A percentile compares a stretch with the other conserved stretches of the same genome.
Evolutionary conservation across 2,888 invertebrate species (phyloP).

Genomic region (Alviniconcha strummeri): DNA sequence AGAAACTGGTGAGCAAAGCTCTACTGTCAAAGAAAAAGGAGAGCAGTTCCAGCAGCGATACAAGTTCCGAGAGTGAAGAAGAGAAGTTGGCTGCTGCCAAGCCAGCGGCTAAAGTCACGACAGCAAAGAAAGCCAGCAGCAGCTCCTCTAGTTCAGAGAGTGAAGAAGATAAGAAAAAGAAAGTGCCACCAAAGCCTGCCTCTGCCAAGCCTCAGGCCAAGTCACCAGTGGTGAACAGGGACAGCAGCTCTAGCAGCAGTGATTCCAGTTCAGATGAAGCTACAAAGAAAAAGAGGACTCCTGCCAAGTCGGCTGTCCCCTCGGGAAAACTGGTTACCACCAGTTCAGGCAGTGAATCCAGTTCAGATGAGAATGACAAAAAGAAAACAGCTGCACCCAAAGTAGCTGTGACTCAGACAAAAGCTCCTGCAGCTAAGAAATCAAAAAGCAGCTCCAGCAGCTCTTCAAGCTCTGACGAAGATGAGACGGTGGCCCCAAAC

Average conservation of each 20-base stretch:
- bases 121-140: background rate
- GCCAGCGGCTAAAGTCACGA: conserved; percentile 33
- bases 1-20: background rate
- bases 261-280: conserved; percentile 45
- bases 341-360: conserved; percentile 49
- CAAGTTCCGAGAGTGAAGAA: conserved; percentile 35
- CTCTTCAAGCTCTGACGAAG: conserved; percentile 20
- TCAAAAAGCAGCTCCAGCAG: conserved; percentile 32
- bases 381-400: conserved; percentile 32
- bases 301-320: conserved; percentile 1
- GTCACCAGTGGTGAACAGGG: conserved; percentile 8
- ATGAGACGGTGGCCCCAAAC: background rate
- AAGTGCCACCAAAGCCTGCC: conserved; percentile 53
- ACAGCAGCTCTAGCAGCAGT: conserved; percentile 21
- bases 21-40: conserved; percentile 31
- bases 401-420: conserved; percentile 8
- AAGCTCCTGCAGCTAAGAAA: conserved; percentile 31
- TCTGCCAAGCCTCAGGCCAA: conserved; percentile 35
- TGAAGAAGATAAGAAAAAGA: background rate
- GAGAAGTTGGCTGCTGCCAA: conserved; percentile 44
- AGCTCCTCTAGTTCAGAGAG: conserved; percentile 32
- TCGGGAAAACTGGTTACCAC: conserved; percentile 36
- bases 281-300: conserved; percentile 26
- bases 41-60: conserved; percentile 54
- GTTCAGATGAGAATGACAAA: conserved; percentile 48